Evolutionary conservation across 2,888 invertebrate species (phyloP).

Genomic region (Caenorhabditis drosophilae): DNA sequence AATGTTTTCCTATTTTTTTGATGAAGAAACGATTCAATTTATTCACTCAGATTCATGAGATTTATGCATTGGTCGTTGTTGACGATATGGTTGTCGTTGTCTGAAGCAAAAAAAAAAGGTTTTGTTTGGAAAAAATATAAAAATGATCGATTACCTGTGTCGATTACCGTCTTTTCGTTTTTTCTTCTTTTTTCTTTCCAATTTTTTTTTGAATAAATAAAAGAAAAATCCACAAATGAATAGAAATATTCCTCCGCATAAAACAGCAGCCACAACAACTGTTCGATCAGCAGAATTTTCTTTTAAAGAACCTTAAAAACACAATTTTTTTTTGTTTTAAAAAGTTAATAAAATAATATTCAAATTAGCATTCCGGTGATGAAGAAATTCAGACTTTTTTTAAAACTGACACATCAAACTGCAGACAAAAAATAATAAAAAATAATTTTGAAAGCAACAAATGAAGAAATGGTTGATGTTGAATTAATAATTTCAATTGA

Average conservation of each 20-base stretch:
- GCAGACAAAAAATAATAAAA: background rate
- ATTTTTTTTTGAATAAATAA: constrained; percentile 64
- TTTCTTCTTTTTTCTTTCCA: constrained; percentile 57
- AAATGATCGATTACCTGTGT: constrained; percentile 11
- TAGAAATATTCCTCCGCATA: constrained; percentile 62
- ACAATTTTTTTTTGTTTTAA: too few relatives aligned
- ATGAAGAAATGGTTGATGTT: background rate
- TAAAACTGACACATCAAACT: background rate
- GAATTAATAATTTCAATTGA: background rate
- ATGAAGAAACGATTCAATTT: too few relatives aligned
- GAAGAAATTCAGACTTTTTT: background rate
- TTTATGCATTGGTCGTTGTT: constrained; percentile 39
- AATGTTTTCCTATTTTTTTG: too few relatives aligned
- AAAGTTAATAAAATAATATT: too few relatives aligned
- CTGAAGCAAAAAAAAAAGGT: background rate
- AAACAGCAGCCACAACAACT: constrained; percentile 57
- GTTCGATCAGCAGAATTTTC: constrained; percentile 59
- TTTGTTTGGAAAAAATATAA: background rate
- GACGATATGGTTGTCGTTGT: constrained; percentile 43
- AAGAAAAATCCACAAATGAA: constrained; percentile 64
- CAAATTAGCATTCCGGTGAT: too few relatives aligned
- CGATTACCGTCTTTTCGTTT: constrained; percentile 31
- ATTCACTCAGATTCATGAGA: too few relatives aligned
- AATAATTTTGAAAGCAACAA: background rate
- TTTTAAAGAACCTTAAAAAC: constrained; percentile 54